Percentiles rank a stretch among this genome's conserved stretches.
These are phyloP conservation scores for Taxidea taxus DNA, from an alignment of 2,113 vertebrate species.

Conservation along the genomic window DNA sequence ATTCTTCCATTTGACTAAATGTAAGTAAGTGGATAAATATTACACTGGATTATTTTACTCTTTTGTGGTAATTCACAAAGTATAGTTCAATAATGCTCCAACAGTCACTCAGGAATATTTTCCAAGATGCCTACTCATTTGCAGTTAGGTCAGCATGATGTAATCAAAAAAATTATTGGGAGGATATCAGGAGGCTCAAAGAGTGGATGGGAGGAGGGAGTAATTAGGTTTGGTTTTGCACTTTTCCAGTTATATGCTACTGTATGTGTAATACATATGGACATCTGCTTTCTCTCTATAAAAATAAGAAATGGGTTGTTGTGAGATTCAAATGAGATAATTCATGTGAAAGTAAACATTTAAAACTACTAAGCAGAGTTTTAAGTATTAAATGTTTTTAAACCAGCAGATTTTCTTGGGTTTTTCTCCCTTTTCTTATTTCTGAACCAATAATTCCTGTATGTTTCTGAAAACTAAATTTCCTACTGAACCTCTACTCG, in stretches of 20 bases:
- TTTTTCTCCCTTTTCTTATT: neutral
- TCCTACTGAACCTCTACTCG: neutral
- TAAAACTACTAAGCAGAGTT: conserved; percentile 15
- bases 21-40: neutral
- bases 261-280: neutral
- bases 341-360: conserved; percentile 10
- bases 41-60: neutral
- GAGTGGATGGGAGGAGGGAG: neutral
- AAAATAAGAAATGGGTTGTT: neutral
- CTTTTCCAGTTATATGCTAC: neutral
- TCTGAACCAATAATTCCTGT: conserved; percentile 10
- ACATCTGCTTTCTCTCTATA: conserved; percentile 14
- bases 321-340: conserved; percentile 10
- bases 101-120: neutral
- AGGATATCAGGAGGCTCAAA: neutral
- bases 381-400: neutral
- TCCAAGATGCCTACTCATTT: neutral
- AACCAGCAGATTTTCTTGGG: neutral
- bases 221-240: neutral
- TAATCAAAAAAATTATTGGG: neutral
- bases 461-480: conserved; percentile 38
- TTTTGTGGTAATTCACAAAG: conserved; percentile 20
- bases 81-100: neutral
- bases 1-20: neutral
- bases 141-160: neutral